Base-by-base conservation (phyloP, 2,888 invertebrate species). In the Lysandra bellargus region DNA sequence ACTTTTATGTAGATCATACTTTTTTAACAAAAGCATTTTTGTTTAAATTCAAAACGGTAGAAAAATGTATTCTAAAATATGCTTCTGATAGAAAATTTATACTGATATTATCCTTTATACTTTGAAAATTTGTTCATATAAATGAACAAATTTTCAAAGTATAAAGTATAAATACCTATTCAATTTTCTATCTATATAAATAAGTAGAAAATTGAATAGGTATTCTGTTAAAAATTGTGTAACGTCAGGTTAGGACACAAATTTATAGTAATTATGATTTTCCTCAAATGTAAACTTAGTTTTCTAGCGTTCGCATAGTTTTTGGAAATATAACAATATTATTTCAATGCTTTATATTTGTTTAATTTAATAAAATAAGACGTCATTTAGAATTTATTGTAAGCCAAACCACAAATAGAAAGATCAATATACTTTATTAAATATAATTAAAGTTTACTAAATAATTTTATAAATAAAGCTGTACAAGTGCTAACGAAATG, bases 1-100 rank as follows among this genome's bases (percentile, higher is more conserved):
- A 79, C 44, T 79, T 79, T 72, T 60, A 79, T 74, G 73, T 74
- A 30, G 30, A 72, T 72, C 33, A 76, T 53, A 53, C 30, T 69
- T 69, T 69, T 69, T 69, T 57, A 75, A 57, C 33, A 76, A 76
- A 53, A 53, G 76, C 30, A 30, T 53, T 76, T 76, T 57, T 61
- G 57, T 73, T 74, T 44, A 30, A 60, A 74, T 61, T 74, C 83
- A 12, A 53, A 53, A 53, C 57, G 49, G n/a, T 14, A 53, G 30
- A 53, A 76, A 30, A 73, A 49, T 69, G 12, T 69, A 4, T 64
- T 64, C 9, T 9, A 64, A 61, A 23, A 23, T 23, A 23, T 61
- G 30, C 30, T 64, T 9, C 64, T 23, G 64, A 64, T 30, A 30
- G 30, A 64, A 64, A 64, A 61, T 7, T 23, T 23, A 23, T 6